Evolutionary conservation across 2,888 invertebrate species (phyloP), one percentile per base, ranked within the genome.

Genomic region (Girardia tigrina): DNA sequence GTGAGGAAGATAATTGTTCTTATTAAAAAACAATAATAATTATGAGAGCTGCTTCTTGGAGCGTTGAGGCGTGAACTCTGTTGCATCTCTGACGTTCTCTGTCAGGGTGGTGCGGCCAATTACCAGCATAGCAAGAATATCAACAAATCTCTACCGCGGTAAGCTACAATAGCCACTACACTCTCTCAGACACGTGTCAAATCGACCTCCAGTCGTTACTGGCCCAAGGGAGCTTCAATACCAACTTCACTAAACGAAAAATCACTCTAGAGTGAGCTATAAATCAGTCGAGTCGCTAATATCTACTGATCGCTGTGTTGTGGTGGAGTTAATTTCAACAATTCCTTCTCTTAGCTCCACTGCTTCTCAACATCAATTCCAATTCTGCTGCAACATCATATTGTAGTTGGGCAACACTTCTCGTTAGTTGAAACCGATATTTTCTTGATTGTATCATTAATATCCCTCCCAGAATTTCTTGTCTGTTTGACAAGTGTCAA

Each of bases 1-100:
- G 56, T 56, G 56, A 56, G 56, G 4, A 56, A 56, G 56, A 56
- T 56, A 56, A 56, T 56, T 56, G 56, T 56, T n/a, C 56, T 56
- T 56, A 56, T 56, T 56, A 56, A 56, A 56, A 56, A 56, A 56
- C 56, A 56, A 56, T 56, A 56, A 56, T 56, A 56, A 56, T 56
- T 56, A 56, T 56, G 56, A 56, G 56, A 56, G 56, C 56, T 56
- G 56, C 56, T 56, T 56, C 56, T 56, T 56, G 56, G 56, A 56
- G 56, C 56, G 56, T 56, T 56, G 56, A 56, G 56, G 56, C 56
- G 56, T 56, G 56, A 56, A 56, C 56, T 56, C 56, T 56, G 56
- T 56, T 56, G 56, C 56, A 56, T 56, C 56, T 56, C 56, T 56
- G 56, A 56, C 56, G 56, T 56, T 56, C 56, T 56, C 56, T 56